Evolutionary conservation across 2,113 vertebrate species (phyloP), one percentile per base, ranked within the genome.

Genomic region (Sisor rabdophorus): DNA sequence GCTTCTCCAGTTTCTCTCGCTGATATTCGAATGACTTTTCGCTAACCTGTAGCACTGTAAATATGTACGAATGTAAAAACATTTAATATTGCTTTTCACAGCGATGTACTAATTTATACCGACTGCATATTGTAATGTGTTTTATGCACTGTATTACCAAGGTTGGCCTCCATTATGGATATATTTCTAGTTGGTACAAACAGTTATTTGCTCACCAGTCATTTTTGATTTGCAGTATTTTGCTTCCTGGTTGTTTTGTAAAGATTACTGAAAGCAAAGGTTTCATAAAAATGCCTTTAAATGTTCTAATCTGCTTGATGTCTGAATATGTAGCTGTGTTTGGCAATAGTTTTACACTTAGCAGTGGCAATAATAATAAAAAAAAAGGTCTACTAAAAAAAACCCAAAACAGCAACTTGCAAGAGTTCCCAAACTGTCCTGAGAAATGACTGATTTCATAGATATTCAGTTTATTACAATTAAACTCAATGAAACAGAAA

Each of bases 51-150:
- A 71, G 32, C 30, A 63, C 30, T 78, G 76, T 78, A 72, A 20
- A 32, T 75, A 78, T 78, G 58, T 72, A 72, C 15, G 56, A 64
- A 64, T 72, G 58, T 72, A 72, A 61, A 78, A 58, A 72, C 8
- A 10, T 55, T 36, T 36, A 54, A 60, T 65, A 19, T 61, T 22
- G 17, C 28, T 36, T 58, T 59, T 32, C 63, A 59, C 54, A 77
- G 65, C 59, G 48, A 11, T 4, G 28, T 69, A 22, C 32, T 47
- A 44, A 7, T 26, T 52, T 24, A 77, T 10, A 52, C 32, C 30
- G 53, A 40, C 15, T 61, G 67, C 44, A 40, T 71, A 61, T 63
- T 71, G 32, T 54, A 17, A 53, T 55, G 48, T 64, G 36, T 54
- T 32, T 55, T 16, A 56, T 52, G 48, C 58, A 64, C 69, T 55